Conservation (phyloP, 2,797 vertebrate species). For the Macroramphosus scolopax region DNA sequence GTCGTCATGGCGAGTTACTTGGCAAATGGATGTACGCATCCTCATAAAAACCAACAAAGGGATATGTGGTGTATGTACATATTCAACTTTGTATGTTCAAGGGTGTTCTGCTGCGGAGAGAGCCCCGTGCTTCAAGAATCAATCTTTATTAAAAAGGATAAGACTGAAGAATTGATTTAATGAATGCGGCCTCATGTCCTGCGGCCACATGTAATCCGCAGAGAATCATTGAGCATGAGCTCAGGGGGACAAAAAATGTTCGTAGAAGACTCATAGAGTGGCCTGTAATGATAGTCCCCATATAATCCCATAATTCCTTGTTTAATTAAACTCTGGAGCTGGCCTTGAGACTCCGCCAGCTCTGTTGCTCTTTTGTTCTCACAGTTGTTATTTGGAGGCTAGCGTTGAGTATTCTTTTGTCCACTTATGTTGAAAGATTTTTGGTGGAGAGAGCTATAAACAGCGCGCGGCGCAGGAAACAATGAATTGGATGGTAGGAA, state of each 20-base stretch:
- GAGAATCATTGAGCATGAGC: slow-evolving; percentile 81
- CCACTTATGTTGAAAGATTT: slow-evolving; percentile 64
- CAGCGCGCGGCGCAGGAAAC: slow-evolving; percentile 31
- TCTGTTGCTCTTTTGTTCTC: slow-evolving; percentile 78
- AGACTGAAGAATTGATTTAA: slow-evolving; percentile 84
- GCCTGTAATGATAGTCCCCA: slow-evolving; percentile 85
- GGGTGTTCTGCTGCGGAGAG: slow-evolving; percentile 66
- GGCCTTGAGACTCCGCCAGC: slow-evolving; percentile 79
- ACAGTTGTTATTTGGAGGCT: slow-evolving; percentile 75
- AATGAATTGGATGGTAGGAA: slow-evolving; percentile 36
- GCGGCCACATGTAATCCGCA: slow-evolving; percentile 82
- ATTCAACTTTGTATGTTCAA: slow-evolving; percentile 83
- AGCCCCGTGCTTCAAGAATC: slow-evolving; percentile 75
- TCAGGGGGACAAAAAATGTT: slow-evolving; percentile 81
- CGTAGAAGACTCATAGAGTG: slow-evolving; percentile 80
- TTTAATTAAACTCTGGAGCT: slow-evolving; percentile 88
- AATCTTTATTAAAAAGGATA: slow-evolving; percentile 83
- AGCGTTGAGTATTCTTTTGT: slow-evolving; percentile 70
- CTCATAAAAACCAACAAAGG: slow-evolving; percentile 83
- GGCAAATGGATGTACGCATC: slow-evolving; percentile 71
- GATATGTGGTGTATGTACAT: slow-evolving; percentile 78
- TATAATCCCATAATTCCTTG: slow-evolving; percentile 92
- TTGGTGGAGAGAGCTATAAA: slow-evolving; percentile 44
- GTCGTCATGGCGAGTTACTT: slow-evolving; percentile 76
- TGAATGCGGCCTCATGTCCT: slow-evolving; percentile 86